Percentiles rank a stretch among this genome's conserved stretches.
These are phyloP conservation scores for Alloplasta piceator DNA, from an alignment of 2,888 invertebrate species.

Conservation along the genomic window DNA sequence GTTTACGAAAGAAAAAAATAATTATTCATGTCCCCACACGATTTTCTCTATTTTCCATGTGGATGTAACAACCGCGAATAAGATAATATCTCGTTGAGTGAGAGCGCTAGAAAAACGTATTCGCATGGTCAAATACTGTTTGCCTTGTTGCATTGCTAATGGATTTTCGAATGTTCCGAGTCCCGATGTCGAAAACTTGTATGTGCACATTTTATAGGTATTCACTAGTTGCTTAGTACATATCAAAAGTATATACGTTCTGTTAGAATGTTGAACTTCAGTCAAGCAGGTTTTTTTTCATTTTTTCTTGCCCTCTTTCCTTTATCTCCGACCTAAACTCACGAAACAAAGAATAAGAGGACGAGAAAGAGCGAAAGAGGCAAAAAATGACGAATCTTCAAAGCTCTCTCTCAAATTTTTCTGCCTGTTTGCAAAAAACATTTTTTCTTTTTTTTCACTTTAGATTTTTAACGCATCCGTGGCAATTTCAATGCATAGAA, in stretches of 20 bases:
- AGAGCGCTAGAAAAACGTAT: slow-evolving; percentile 12
- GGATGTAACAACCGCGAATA: too few relatives aligned
- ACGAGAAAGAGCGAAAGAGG: not conserved
- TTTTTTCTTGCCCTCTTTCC: not conserved
- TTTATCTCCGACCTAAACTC: not conserved
- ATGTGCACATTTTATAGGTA: not conserved
- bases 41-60: too few relatives aligned
- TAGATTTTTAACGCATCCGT: too few relatives aligned
- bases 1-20: too few relatives aligned
- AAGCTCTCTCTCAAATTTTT: not conserved
- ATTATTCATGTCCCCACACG: too few relatives aligned
- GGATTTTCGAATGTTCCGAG: slow-evolving; percentile 26
- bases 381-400: too few relatives aligned
- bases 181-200: not conserved
- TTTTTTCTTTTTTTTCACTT: too few relatives aligned
- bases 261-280: slow-evolving; percentile 23
- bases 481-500: too few relatives aligned
- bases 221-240: not conserved
- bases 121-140: slow-evolving; percentile 36
- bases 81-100: not conserved
- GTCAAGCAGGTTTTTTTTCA: not conserved
- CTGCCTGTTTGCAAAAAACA: not conserved
- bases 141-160: slow-evolving; percentile 46
- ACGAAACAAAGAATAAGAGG: not conserved
- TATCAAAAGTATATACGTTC: not conserved